phyloP scores from a whole-genome alignment of 2,797 vertebrate genomes.

The Oreochromis grahami region DNA sequence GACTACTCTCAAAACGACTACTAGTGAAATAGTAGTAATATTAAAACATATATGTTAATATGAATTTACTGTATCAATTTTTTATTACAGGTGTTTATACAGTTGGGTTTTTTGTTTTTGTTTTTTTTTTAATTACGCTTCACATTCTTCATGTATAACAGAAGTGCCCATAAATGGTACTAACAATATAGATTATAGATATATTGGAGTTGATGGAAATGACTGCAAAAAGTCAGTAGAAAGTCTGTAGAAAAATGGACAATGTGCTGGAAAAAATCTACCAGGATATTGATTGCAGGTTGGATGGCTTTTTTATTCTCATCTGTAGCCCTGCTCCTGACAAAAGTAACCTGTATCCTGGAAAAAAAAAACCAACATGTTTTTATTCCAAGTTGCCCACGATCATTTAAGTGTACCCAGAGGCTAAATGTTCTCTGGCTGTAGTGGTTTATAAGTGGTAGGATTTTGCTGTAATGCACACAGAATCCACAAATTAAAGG shows the following conservation, averaged over 20 bases:
- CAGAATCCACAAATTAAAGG: not conserved
- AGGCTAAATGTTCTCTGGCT: not conserved
- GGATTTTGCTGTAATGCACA: not conserved
- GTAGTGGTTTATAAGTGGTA: not conserved
- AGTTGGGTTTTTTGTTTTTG: not conserved
- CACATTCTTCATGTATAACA: not conserved
- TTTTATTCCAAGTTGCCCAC: not conserved
- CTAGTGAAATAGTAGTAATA: not conserved
- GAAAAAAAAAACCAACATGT: accelerated
- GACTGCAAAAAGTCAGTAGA: not conserved
- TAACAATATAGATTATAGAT: not conserved
- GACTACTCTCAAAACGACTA: not conserved
- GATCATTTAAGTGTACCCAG: not conserved
- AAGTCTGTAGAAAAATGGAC: not conserved
- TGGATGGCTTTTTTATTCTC: not conserved
- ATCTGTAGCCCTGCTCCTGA: not conserved
- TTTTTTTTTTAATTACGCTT: not conserved
- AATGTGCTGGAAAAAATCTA: not conserved
- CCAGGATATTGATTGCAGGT: not conserved
- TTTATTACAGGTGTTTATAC: not conserved
- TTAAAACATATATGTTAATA: not conserved
- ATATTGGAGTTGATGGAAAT: not conserved
- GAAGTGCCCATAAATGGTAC: not conserved
- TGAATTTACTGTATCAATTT: not conserved
- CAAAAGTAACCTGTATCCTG: not conserved